phyloP scores from a whole-genome alignment of 1,140 invertebrate genomes.

The Helicoverpa zea region DNA sequence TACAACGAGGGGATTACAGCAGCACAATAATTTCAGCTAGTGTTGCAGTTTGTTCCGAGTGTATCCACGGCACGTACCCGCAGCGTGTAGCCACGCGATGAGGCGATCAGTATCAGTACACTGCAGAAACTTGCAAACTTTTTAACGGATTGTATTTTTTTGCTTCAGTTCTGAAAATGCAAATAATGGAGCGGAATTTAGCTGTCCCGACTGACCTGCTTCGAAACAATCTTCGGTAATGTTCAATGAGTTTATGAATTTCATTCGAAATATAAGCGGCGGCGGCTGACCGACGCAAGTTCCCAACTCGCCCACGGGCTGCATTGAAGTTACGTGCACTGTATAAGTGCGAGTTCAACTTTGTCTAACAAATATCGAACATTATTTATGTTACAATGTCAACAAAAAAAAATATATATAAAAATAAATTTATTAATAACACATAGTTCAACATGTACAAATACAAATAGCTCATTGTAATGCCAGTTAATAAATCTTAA shows the following conservation, averaged over 20 bases:
- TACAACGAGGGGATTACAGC: too few species aligned
- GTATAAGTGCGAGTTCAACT: not conserved
- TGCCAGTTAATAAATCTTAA: too few species aligned
- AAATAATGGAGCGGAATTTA: constrained; percentile 3
- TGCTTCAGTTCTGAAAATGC: not conserved
- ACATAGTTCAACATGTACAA: too few species aligned
- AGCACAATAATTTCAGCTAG: too few species aligned
- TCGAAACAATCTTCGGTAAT: not conserved
- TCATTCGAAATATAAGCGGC: not conserved
- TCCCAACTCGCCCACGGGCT: not conserved
- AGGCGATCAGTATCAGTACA: constrained; percentile 13
- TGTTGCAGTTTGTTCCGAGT: too few species aligned
- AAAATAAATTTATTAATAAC: too few species aligned
- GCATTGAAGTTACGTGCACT: not conserved
- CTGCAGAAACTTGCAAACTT: constrained; percentile 36
- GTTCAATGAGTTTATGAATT: not conserved
- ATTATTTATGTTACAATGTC: not conserved
- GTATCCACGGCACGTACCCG: too few species aligned
- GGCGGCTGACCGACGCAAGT: not conserved
- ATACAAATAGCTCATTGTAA: too few species aligned
- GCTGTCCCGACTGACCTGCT: too few species aligned
- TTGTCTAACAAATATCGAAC: not conserved
- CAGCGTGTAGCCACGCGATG: not conserved
- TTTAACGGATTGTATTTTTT: constrained; percentile 37
- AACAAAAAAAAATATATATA: too few species aligned